Evolutionary conservation across 2,113 vertebrate species (phyloP).

Genomic region (Pitta sordida): DNA sequence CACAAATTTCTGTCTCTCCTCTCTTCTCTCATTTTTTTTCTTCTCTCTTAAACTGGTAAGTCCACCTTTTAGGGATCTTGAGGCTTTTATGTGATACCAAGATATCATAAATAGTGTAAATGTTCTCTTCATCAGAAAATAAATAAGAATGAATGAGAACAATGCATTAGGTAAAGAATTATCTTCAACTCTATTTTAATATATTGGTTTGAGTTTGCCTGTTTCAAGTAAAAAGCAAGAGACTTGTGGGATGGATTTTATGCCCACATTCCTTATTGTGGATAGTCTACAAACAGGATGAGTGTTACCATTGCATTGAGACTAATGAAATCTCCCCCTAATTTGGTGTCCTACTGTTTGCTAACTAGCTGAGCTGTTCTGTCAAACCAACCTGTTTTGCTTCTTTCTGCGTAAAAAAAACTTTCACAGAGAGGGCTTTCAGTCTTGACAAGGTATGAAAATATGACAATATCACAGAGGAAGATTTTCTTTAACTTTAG

Average conservation of each 20-base stretch:
- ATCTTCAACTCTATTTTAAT: neutral
- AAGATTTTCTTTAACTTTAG: slow-evolving; percentile 11
- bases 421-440: neutral
- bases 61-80: neutral
- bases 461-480: neutral
- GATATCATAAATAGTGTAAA: neutral
- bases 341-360: neutral
- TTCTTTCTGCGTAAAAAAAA: neutral
- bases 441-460: neutral
- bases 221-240: neutral
- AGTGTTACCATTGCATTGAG: neutral
- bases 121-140: neutral
- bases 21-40: neutral
- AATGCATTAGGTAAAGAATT: neutral
- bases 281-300: neutral
- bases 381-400: neutral
- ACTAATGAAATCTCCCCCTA: neutral
- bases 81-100: neutral
- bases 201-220: neutral
- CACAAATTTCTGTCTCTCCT: neutral
- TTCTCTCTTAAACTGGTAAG: neutral
- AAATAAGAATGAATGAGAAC: neutral
- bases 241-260: neutral
- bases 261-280: neutral
- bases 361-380: neutral